Evolutionary conservation across 2,888 invertebrate species (phyloP).

Genomic region (Catocala sponsa): DNA sequence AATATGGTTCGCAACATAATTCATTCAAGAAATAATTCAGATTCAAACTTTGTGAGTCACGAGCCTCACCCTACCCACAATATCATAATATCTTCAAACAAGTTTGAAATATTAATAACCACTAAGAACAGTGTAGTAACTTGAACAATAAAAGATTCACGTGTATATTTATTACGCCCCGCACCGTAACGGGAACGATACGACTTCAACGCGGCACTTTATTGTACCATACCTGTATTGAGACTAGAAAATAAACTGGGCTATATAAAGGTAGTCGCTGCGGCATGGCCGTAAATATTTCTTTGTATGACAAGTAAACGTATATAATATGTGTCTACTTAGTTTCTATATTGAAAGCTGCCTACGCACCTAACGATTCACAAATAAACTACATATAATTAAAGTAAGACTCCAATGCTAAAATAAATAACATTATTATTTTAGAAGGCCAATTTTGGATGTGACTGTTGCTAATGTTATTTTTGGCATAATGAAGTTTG

Average conservation of each 20-base stretch:
- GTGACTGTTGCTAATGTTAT: no score
- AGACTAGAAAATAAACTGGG: conserved; percentile 10
- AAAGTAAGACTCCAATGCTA: no score
- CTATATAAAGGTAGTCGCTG: conserved; percentile 10
- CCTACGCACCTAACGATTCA: neutral
- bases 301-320: conserved; percentile 6
- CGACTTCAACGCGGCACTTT: conserved; percentile 4
- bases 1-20: neutral
- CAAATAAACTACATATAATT: no score
- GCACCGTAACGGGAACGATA: conserved; percentile 15
- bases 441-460: no score
- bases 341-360: neutral
- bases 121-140: conserved; percentile 15
- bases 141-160: conserved; percentile 23
- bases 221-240: conserved; percentile 1
- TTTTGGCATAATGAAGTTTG: no score
- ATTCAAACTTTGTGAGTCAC: neutral
- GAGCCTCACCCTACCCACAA: neutral
- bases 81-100: conserved; percentile 4
- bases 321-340: neutral
- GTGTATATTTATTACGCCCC: conserved; percentile 12
- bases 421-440: no score
- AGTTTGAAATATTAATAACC: conserved; percentile 13
- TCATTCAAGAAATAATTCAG: conserved; percentile 9
- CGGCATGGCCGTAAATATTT: conserved; percentile 27